phyloP scores from a whole-genome alignment of 2,888 invertebrate genomes.

The Tenthredo amoena region DNA sequence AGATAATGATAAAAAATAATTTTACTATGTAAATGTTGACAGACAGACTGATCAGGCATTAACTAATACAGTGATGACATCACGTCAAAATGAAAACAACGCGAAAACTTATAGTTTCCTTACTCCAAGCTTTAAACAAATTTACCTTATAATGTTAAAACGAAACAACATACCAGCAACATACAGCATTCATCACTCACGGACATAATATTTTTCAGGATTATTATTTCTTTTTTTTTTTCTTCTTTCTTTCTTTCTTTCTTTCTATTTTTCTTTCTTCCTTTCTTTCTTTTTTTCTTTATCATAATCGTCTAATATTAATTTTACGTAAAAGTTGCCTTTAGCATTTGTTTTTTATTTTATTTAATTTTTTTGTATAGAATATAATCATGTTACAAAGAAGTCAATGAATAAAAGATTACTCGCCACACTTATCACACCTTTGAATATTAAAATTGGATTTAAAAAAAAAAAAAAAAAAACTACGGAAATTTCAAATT shows the following conservation, averaged over 20 bases:
- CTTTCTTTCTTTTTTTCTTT: neutral
- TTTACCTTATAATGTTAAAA: constrained; percentile 52
- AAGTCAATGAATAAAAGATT: neutral
- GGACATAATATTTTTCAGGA: constrained; percentile 54
- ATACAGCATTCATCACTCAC: constrained; percentile 58
- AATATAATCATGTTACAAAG: neutral
- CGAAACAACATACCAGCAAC: constrained; percentile 60
- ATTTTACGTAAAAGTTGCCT: constrained; percentile 53
- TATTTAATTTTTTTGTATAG: neutral
- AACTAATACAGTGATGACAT: neutral
- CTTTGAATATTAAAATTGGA: neutral
- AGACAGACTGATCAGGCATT: neutral
- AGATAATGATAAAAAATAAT: neutral
- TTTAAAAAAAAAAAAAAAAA: neutral
- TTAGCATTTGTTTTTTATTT: constrained; percentile 38
- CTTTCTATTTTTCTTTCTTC: neutral
- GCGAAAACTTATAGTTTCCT: constrained; percentile 59
- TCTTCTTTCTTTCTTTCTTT: neutral
- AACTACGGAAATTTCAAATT: neutral
- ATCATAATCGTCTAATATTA: neutral
- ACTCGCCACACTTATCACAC: neutral
- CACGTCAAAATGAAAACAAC: constrained; percentile 1
- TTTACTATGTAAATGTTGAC: constrained; percentile 1
- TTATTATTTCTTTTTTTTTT: constrained; percentile 54
- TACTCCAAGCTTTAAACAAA: constrained; percentile 57